Evolutionary conservation across 2,888 invertebrate species (phyloP), one percentile per base, ranked within the genome.

Genomic region (Pemphredon lugubris): DNA sequence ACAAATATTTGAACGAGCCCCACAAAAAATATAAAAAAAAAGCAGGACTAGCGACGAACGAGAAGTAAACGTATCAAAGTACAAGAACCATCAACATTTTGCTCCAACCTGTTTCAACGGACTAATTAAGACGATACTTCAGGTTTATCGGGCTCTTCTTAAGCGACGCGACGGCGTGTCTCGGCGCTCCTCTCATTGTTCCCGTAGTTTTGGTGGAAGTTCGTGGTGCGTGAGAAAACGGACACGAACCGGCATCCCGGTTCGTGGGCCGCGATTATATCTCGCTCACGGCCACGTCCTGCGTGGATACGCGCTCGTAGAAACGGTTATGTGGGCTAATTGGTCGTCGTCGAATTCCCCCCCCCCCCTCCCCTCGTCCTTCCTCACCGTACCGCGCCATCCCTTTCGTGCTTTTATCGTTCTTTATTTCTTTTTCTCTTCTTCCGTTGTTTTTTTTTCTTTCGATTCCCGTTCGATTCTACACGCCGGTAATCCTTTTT

Each of bases 311-410:
- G 69, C 66, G 68, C 75, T 68, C 65, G 74, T 82, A 80, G 80
- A 84, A 86, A 68, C 83, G 82, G 81, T 83, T 84, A 84, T 80
- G 73, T 81, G 77, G 80, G 76, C 86, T 86, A 87, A 87, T 87
- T 85, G 86, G 83, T 79, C 75, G 71, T 75, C 80, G 70, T 53
- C 51, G 73, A 73, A 73, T 67, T 48, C 57, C 50, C 55, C 67
- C 75, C 72, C 71, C 59, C 63, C 57, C 55, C n/a, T n/a, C n/a
- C 69, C 48, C 57, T 53, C 55, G 67, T 76, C 72, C 71, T 58
- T 64, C 57, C 55, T 64, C 61, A 44, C 67, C 66, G 53, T 59
- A 60, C 68, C 69, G 18, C 61, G 57, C 63, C 48, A 55, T 23
- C 48, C 26, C 30, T 61, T 47, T 45, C 34, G 23, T n/a, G n/a